Base-by-base conservation (phyloP, 2,888 invertebrate genomes). In the Dynastes tityus region DNA sequence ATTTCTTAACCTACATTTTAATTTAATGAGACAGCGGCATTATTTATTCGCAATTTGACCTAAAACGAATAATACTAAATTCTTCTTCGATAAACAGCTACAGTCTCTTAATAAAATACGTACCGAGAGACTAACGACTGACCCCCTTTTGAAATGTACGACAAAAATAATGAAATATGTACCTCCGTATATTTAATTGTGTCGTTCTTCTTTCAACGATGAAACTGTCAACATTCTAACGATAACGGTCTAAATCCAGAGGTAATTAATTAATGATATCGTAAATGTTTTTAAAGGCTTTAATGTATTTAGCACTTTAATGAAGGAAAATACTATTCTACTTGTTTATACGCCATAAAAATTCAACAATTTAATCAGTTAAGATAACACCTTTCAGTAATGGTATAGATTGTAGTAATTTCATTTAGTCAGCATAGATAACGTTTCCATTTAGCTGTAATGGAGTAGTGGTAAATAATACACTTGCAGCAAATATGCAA, bases 1-100 rank as follows among this genome's bases (percentile, higher is more conserved):
- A 68, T 68, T 68, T 68, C 53, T 68, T 68, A 68, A 53, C 68
- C 68, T 68, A 68, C 68, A 68, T 68, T 51, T 51, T 68, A 68
- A 68, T 68, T 68, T 68, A 68, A 68, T 51, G 68, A 68, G 68
- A 68, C 68, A 68, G 51, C 49, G 9, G 68, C 68, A 51, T 68
- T 68, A 68, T 68, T 68, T 68, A 68, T 68, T 51, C 51, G 68
- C 51, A 51, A 51, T 68, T 68, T 68, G 68, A 68, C 68, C 68
- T 68, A 53, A 68, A 68, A 68, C 51, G 68, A 32, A 68, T 68
- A 68, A 49, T 51, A 40, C 29, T 68, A 68, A 58, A 68, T 68
- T 68, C 68, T 68, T 51, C 68, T 68, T 51, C 51, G 51, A 51
- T 51, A 49, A 45, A 6, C 16, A 45, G 65, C 40, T 63, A 32